Base-by-base conservation (phyloP, 2,797 vertebrate species). In the Euphonia xanthogaster region DNA sequence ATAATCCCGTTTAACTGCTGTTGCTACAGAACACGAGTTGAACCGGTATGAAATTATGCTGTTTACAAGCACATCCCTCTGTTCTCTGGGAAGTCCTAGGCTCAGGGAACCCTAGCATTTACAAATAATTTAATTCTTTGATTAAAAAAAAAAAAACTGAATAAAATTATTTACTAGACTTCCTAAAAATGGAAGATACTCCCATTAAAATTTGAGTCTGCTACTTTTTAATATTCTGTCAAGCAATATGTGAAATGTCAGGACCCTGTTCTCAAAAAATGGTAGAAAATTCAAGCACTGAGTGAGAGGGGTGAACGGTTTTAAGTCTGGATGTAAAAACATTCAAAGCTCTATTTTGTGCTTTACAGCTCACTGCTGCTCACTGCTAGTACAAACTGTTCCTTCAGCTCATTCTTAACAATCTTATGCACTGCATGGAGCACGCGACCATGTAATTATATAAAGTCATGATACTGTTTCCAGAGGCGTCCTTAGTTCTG, bases 391-490 rank as follows among this genome's bases (percentile, higher is more conserved):
- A 57, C 33, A 21, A 90, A 71, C 7, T 57, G 14, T 77, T 90
- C 45, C 68, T 83, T 77, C 75, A 84, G 33, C 25, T 90, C 66
- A 24, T 51, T 77, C 81, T 81, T 71, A 77, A 45, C 40, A 24
- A 45, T 37, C 33, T 65, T 25, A 81, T 18, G 58, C 77, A 74
- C 45, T 65, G 45, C 53, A 77, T 6, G 33, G 44, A 86, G n/a
- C 51, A 54, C 28, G 35, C 54, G 39, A 86, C 23, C 23, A 12
- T 5, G 35, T n/a, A 88, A 86, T 75, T 65, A 50, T 6, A 88
- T 39, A 10, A 71, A 86, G 33, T n/a, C 47, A 81, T 33, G 74
- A 92, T 35, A 48, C 45, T 73, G 27, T 53, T 93, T 90, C n/a
- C 48, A 83, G 60, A 86, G 30, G 42, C 7, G 42, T 58, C 28